Percentiles rank a stretch among this genome's conserved stretches.
Conservation (phyloP, 2,888 invertebrate genomes). For the Macrophya alboannulata region DNA sequence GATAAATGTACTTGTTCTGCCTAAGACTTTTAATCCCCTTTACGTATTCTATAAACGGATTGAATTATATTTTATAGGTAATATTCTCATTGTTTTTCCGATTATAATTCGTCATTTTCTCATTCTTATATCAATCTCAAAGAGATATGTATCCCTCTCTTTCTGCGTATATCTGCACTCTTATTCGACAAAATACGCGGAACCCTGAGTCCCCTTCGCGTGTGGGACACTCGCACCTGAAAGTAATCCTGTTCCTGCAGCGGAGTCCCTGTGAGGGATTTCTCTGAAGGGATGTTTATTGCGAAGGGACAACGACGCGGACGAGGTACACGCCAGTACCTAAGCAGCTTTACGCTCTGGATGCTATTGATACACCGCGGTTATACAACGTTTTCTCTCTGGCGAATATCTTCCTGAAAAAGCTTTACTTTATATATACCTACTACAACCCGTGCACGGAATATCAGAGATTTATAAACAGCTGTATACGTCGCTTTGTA, state of each 20-base stretch:
- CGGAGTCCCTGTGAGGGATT: not conserved
- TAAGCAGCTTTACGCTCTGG: constrained; percentile 47
- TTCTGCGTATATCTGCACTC: not conserved
- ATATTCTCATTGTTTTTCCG: not conserved
- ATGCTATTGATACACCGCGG: constrained; percentile 34
- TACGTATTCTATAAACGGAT: not conserved
- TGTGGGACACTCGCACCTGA: constrained; percentile 54
- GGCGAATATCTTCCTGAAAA: not conserved
- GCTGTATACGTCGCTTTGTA: not conserved
- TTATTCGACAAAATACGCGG: not conserved
- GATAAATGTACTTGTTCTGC: constrained; percentile 13
- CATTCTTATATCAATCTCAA: not conserved
- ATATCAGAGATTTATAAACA: constrained; percentile 10
- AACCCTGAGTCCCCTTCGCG: not conserved
- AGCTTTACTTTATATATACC: not conserved
- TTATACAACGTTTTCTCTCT: not conserved
- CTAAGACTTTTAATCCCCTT: not conserved
- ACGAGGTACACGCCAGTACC: not conserved
- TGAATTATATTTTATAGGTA: not conserved
- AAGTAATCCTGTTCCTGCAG: constrained; percentile 38
- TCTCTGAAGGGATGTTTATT: not conserved
- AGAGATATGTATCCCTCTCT: not conserved
- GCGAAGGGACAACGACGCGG: constrained; percentile 9
- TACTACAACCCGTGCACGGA: not conserved
- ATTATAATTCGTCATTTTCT: not conserved